Evolutionary conservation across 2,113 vertebrate species (phyloP).

Genomic region (Hirundichthys speculiger): DNA sequence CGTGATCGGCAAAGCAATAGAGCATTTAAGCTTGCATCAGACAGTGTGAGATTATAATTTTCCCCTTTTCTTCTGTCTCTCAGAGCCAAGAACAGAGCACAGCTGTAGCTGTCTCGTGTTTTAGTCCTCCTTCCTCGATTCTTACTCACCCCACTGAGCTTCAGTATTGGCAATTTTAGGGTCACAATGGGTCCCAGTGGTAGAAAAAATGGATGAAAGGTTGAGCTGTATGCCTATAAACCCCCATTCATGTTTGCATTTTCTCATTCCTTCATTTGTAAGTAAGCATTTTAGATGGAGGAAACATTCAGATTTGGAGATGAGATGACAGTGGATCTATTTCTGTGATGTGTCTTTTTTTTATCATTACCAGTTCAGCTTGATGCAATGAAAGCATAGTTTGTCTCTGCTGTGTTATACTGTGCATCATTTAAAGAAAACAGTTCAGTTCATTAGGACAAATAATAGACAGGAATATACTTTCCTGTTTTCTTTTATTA

Average conservation of each 20-base stretch:
- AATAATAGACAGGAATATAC: neutral
- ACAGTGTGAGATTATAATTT: slow-evolving; percentile 81
- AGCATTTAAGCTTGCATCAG: slow-evolving; percentile 85
- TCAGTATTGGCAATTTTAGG: slow-evolving; percentile 77
- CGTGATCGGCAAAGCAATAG: slow-evolving; percentile 85
- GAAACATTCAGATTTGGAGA: no score
- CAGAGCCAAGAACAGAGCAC: slow-evolving; percentile 56
- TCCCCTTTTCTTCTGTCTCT: slow-evolving; percentile 63
- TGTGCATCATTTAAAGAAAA: slow-evolving; percentile 3
- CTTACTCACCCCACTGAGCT: slow-evolving; percentile 68
- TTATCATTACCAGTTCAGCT: no score
- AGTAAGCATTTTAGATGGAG: neutral
- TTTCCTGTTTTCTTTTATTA: slow-evolving; percentile 1
- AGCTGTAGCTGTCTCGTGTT: slow-evolving; percentile 65
- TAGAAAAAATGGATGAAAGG: slow-evolving; percentile 73
- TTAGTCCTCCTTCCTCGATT: slow-evolving; percentile 38
- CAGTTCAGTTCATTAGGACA: neutral
- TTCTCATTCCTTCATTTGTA: slow-evolving; percentile 69
- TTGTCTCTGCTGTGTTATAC: no score
- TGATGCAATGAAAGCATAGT: no score
- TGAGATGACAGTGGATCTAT: slow-evolving; percentile 25
- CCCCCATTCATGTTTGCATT: slow-evolving; percentile 63
- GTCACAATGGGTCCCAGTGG: slow-evolving; percentile 71
- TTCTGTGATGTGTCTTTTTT: no score
- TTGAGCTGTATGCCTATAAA: slow-evolving; percentile 67